These are phyloP conservation scores for Drosophila prolongata DNA, from an alignment of 2,888 invertebrate genomes.

Conservation along the genomic window DNA sequence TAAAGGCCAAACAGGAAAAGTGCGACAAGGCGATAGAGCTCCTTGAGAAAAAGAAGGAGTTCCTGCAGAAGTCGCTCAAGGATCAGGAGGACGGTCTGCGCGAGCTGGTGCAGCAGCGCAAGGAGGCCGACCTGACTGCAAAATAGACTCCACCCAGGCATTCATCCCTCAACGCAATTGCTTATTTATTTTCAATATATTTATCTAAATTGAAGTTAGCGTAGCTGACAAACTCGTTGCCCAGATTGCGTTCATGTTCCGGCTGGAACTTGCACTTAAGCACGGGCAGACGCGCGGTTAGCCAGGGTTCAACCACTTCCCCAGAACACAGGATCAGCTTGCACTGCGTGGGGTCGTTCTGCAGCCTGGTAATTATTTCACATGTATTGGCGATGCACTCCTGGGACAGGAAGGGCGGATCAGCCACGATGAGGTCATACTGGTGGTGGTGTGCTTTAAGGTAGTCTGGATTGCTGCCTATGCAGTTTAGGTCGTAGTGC, in stretches of 20 bases:
- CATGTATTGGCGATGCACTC: conserved; percentile 95
- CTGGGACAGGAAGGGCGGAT: conserved; percentile 97
- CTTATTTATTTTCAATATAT: conserved; percentile 74
- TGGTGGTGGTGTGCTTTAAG: conserved; percentile 83
- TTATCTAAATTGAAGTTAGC: conserved; percentile 92
- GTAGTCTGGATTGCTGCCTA: conserved; percentile 87
- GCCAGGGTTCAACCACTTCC: conserved; percentile 90
- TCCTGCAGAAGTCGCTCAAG: conserved; percentile 90
- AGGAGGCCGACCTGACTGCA: conserved; percentile 83
- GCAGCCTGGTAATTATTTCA: conserved; percentile 90
- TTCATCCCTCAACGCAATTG: conserved; percentile 10
- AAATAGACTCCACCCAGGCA: conserved; percentile 50
- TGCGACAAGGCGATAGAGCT: conserved; percentile 89
- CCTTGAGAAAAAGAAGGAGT: conserved; percentile 89
- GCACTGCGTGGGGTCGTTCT: conserved; percentile 84
- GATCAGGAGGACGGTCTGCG: conserved; percentile 93
- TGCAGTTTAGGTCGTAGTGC: conserved; percentile 95
- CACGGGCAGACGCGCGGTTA: conserved; percentile 87
- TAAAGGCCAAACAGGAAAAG: conserved; percentile 86
- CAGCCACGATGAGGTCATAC: conserved; percentile 94
- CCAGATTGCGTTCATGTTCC: conserved; percentile 94
- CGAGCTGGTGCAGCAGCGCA: conserved; percentile 90
- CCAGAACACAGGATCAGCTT: conserved; percentile 91
- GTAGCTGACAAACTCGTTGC: conserved; percentile 96
- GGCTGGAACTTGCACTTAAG: conserved; percentile 90